Percentiles rank a stretch among this genome's conserved stretches.
These are phyloP conservation scores for Anthophora plumipes DNA, from an alignment of 2,888 invertebrate genomes.

Conservation along the genomic window DNA sequence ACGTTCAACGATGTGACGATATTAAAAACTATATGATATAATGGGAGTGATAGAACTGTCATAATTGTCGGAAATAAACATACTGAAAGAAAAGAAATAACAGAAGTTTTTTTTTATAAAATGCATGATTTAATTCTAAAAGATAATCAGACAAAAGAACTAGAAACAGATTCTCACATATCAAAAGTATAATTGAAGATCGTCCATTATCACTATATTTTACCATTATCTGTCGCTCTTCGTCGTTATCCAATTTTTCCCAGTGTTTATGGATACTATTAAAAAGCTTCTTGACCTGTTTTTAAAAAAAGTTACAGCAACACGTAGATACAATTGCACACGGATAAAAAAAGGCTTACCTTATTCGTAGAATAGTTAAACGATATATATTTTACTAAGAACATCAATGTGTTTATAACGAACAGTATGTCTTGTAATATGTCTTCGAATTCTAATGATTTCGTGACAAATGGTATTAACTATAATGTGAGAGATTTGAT, in stretches of 20 bases:
- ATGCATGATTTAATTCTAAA: no score
- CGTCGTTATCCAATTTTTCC: not conserved
- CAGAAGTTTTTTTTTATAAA: no score
- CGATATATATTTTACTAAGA: not conserved
- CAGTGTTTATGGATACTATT: not conserved
- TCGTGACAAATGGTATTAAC: not conserved
- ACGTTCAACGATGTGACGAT: not conserved
- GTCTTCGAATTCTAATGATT: not conserved
- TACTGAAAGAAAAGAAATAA: not conserved
- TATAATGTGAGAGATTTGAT: not conserved
- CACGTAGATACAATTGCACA: not conserved
- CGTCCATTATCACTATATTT: not conserved
- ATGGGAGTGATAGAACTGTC: not conserved
- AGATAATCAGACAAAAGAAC: not conserved
- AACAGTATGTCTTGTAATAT: not conserved
- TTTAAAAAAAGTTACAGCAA: not conserved
- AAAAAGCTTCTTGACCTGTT: not conserved
- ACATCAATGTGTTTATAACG: not conserved
- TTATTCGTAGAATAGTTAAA: not conserved
- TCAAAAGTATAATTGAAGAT: not conserved
- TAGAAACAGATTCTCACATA: not conserved
- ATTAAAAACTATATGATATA: not conserved
- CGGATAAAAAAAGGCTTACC: not conserved
- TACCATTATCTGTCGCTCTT: conserved; percentile 1
- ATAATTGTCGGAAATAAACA: not conserved